Evolutionary conservation across 2,888 invertebrate genomes (phyloP), one percentile per base, ranked within the genome.

Genomic region (Deilephila porcellus): DNA sequence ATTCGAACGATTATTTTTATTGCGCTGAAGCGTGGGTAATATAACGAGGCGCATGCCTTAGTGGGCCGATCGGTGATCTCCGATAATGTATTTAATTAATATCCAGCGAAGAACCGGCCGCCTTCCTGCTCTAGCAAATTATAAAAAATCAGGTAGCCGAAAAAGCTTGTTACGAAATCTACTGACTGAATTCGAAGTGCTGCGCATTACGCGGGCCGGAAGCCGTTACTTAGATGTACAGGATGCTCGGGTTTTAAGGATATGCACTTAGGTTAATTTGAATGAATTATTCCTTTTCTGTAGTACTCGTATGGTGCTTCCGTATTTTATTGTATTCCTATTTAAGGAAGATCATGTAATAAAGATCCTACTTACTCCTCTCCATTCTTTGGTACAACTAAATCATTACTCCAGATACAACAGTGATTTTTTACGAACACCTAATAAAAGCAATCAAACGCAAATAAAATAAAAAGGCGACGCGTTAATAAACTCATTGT

Each of bases 11-110:
- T 73, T 34, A 14, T 62, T 71, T 71, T 63, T 71, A 63, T 73
- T 73, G 56, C 56, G 45, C 11, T 53, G 45, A 64, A 56, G 78
- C 76, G 75, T 73, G 59, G 76, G 76, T 75, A 75, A 75, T 77
- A 78, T 81, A 81, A 81, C 77, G 78, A 78, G 77, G 37, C 45
- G 56, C 34, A 63, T 56, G 53, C 56, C 82, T 85, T 84, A 86
- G 81, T 79, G 52, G 74, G 71, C 80, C 80, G 81, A 79, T 76
- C 80, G 78, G 77, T 80, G 80, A 77, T 77, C 78, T 78, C 76
- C 78, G 79, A 83, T 88, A 87, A 88, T 88, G 83, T 81, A 80
- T 85, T 86, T 87, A 88, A 89, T 89, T 88, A 87, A 87, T 84
- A 85, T 82, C 81, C 81, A 82, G 83, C 75, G 78, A 75, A 84